phyloP scores from a whole-genome alignment of 1,140 invertebrate genomes.

The Piezodorus guildinii region DNA sequence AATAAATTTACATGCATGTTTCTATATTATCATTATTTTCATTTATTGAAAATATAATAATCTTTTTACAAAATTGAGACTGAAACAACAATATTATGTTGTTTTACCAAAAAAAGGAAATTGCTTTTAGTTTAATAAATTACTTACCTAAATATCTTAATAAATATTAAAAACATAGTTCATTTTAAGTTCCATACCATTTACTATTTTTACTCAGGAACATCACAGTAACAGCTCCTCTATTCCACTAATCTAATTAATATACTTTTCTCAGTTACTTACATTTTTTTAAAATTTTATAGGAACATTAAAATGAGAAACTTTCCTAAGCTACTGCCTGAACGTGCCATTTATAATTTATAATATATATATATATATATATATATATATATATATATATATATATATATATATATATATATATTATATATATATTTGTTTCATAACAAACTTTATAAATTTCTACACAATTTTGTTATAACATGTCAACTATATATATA shows the following conservation, averaged over 20 bases:
- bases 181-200: conserved; percentile 8
- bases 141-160: not conserved
- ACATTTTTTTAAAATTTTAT: conserved; percentile 21
- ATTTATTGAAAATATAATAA: not conserved
- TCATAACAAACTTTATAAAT: too few relatives aligned
- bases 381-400: too few relatives aligned
- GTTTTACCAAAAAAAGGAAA: conserved; percentile 7
- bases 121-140: conserved; percentile 6
- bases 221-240: conserved; percentile 23
- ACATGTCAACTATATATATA: too few relatives aligned
- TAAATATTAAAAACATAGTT: conserved; percentile 10
- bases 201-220: conserved; percentile 14
- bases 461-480: too few relatives aligned
- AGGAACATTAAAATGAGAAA: conserved; percentile 22
- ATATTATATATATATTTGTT: too few relatives aligned
- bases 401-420: too few relatives aligned
- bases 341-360: too few relatives aligned
- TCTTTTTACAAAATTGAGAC: not conserved
- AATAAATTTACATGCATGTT: not conserved
- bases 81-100: conserved; percentile 1
- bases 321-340: conserved; percentile 16
- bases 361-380: too few relatives aligned
- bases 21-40: not conserved
- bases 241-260: conserved; percentile 19
- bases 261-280: conserved; percentile 12